A percentile compares a stretch with the other conserved stretches of the same genome.
These are phyloP conservation scores for Pelecanoides urinatrix DNA, from an alignment of 2,113 vertebrate species.

Conservation along the genomic window DNA sequence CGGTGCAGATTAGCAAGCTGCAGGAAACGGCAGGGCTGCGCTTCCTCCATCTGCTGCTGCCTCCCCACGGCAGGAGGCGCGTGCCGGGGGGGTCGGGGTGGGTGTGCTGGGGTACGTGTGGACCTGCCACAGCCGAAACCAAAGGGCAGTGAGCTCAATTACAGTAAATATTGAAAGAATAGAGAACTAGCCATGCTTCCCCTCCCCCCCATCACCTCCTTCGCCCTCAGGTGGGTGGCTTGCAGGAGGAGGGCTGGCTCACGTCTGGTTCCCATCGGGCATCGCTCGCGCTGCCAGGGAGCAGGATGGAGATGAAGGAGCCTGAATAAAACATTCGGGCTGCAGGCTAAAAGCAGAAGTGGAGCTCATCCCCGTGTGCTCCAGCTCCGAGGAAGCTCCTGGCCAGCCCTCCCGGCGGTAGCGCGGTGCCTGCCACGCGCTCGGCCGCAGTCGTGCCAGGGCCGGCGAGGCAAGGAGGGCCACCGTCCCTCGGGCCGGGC, in stretches of 20 bases:
- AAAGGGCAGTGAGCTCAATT: neutral
- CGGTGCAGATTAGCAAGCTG: neutral
- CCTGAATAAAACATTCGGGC: neutral
- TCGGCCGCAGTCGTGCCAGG: fast-evolving
- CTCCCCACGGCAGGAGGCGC: fast-evolving
- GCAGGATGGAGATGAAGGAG: neutral
- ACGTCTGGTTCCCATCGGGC: neutral
- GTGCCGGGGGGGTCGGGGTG: fast-evolving
- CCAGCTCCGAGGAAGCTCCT: neutral
- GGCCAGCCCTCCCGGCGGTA: neutral
- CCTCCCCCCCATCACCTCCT: neutral
- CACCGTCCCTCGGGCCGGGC: neutral
- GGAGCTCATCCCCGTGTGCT: neutral
- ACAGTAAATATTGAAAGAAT: neutral
- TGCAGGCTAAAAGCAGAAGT: neutral
- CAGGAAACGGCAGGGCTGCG: neutral
- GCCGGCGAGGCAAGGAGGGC: neutral
- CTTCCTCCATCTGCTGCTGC: neutral
- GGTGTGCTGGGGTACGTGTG: fast-evolving
- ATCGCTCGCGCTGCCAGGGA: neutral
- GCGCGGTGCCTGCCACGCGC: fast-evolving
- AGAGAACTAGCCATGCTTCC: neutral
- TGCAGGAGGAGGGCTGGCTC: neutral
- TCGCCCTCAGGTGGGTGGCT: neutral
- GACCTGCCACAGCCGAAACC: fast-evolving